Evolutionary conservation across 92 coral and sea anemone genomes (phyloP), one percentile per base, ranked within the genome.

Genomic region (Umimayanthus chanpuru): DNA sequence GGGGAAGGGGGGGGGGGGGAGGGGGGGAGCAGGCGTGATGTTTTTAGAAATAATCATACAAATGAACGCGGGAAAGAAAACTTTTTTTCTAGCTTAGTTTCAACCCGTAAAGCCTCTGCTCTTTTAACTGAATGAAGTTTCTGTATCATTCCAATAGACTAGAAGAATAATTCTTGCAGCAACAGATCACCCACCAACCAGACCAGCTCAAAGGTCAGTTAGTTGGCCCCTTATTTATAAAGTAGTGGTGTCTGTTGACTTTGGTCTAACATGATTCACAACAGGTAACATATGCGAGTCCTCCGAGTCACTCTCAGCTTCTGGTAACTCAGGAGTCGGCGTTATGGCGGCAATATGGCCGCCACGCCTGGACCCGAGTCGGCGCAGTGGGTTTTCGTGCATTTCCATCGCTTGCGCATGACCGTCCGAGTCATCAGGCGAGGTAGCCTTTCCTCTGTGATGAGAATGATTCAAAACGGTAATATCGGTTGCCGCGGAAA

Each of bases 291-390:
- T 28, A 14, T 70, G 74, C 6, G 87, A 68, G 1, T 83, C 90
- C 56, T 89, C 94, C 5, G 85, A 85, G 50, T 92, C 96, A 39
- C 86, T 88, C 58, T 90, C 96, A 55, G 91, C 88, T 64, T 96
- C 99, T 6, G 99, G 98, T 82, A 97, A 90, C 66, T 95, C 99
- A 39, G 99, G 99, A 25, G 96, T 93, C 28, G 97, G 90, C 68
- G 92, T 91, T 53, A 93, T 94, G 1, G 95, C 86, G 30, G 89
- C 86, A 73, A 94, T 67, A 43, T 94, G 96, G 16, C 93, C 91
- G 43, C 88, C 94, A 40, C 81, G 85, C 85, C 93, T 30, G 79
- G 92, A 81, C 81, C 85, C 91, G 65, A 87, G 89, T 0, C 91
- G 68, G 40, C 88, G 90, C 28, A 65, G 92, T n/a, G 91, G 94